Evolutionary conservation across 2,797 vertebrate genomes (phyloP), one percentile per base, ranked within the genome.

Genomic region (Neoniphon sammara): DNA sequence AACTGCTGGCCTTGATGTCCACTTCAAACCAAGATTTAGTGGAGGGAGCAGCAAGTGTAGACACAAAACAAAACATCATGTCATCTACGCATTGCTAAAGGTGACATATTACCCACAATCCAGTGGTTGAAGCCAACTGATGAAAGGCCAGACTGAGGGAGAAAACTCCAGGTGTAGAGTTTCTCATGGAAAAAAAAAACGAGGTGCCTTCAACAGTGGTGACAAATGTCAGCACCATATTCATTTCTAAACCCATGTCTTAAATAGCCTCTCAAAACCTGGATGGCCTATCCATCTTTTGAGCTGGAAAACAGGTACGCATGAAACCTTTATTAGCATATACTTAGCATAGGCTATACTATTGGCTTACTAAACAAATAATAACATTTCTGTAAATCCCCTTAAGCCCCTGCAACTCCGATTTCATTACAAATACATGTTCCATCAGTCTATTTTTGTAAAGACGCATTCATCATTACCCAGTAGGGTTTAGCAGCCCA

Each of bases 391-490:
- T 73, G 47, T n/a, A 69, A 81, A 84, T 73, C 67, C 49, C 11
- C 11, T 68, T 65, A 78, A 78, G 53, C 53, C 50, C n/a, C 8
- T 49, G 62, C 61, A 65, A 63, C 55, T 67, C 27, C 12, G 42
- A 80, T 74, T 67, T 31, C 46, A 66, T 66, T 65, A 66, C n/a
- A 82, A 83, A 72, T 73, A 77, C 27, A 80, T 68, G 50, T 69
- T 58, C 55, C 34, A 66, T 66, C 50, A 36, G 66, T 80, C 78
- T 88, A 91, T 85, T 88, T 88, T 55, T 47, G 66, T 58, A 27
- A 82, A 68, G 59, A 77, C 74, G 82, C 80, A 85, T 87, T 73
- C 78, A 66, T 80, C 73, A 74, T 34, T 78, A 71, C 27, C 55
- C 31, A 34, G 31, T 6, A 5, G 7, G 31, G 31, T 34, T 34